Conservation (phyloP, 2,797 vertebrate genomes). For the Phrynocephalus vlangalii region DNA sequence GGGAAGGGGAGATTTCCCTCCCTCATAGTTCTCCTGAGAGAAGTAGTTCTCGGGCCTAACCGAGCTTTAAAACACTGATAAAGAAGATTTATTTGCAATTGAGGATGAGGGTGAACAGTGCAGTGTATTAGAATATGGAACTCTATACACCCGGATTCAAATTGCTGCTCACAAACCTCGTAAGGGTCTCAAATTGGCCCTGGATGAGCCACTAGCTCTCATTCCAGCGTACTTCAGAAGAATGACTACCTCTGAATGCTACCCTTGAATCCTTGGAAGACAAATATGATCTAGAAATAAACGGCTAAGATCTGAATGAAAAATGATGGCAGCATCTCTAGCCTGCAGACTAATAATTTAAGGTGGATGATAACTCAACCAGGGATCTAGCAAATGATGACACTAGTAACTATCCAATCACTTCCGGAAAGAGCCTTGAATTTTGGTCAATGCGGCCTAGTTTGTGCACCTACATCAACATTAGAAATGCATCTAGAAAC, state of each 20-base stretch:
- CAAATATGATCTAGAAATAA: neutral
- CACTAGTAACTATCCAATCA: neutral
- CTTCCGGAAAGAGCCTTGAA: neutral
- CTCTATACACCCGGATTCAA: neutral
- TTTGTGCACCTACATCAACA: neutral
- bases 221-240: neutral
- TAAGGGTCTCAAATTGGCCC: neutral
- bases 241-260: neutral
- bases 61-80: neutral
- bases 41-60: neutral
- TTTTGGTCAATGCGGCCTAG: neutral
- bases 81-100: neutral
- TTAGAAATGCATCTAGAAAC: no score
- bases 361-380: neutral
- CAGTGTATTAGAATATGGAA: no score
- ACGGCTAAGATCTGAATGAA: neutral
- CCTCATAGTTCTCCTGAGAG: neutral
- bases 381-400: neutral
- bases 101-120: neutral
- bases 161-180: neutral
- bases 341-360: neutral
- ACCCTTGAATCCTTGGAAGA: no score
- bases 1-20: neutral
- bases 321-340: neutral
- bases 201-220: neutral